Evolutionary conservation across 2,797 vertebrate species (phyloP), one percentile per base, ranked within the genome.

Genomic region (Linurgus olivaceus): DNA sequence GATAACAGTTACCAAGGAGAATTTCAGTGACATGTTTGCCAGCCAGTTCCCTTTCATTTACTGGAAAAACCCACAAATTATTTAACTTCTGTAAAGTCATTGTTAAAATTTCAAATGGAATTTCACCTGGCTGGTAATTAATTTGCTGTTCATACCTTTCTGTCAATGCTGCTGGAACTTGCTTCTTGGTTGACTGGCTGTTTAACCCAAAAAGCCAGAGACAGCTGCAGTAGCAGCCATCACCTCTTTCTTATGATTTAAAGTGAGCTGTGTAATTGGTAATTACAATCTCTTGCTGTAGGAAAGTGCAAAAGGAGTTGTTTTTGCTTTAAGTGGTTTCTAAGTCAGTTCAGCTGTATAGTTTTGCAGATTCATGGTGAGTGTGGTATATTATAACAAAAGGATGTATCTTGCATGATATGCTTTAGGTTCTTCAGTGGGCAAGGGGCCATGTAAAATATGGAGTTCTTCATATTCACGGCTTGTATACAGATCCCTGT

Each of bases 401-500:
- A 48, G 9, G 54, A 51, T 19, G 21, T 83, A 5, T 88, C 29
- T 52, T 66, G 5, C 6, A 10, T 59, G 10, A 48, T 90, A 83
- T 80, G 31, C 61, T 87, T 23, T n/a, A 98, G 98, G 97, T 98
- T 72, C 97, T 98, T 31, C 97, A 97, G 83, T 98, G 98, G 98
- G 97, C 98, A 1, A 94, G 95, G 82, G 97, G 98, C 1, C 96
- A 95, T 23, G 61, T 97, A 19, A 97, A 72, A 29, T 98, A 98
- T 0, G 97, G 98, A 20, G 98, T 98, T 11, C 97, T 98, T 35
- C 98, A 98, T 24, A 98, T 98, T 45, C 98, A 98, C 0, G 97
- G 98, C 76, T 59, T 98, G 2, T 98, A 98, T 67, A 98, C 98
- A 1, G 98, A 98, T 77, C 98, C 98, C 45, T 98, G 98, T 40